These are phyloP conservation scores for Poeciliopsis prolifica DNA, from an alignment of 2,113 vertebrate species.

Conservation along the genomic window DNA sequence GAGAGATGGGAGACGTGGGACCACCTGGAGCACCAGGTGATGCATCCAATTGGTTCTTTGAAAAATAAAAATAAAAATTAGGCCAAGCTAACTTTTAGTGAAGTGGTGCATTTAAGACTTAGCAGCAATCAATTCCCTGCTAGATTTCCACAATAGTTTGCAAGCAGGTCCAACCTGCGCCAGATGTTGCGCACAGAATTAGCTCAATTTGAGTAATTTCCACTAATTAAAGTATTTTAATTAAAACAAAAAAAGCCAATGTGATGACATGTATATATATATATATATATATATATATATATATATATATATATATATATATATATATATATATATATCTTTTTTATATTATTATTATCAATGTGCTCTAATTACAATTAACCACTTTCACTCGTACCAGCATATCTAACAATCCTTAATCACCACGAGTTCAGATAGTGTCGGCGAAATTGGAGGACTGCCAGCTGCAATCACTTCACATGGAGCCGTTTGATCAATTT, in stretches of 20 bases:
- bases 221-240: slow-evolving; percentile 19
- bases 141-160: not conserved
- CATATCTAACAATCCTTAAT: slow-evolving; percentile 18
- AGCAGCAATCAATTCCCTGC: not conserved
- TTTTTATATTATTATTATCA: not conserved
- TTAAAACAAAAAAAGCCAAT: slow-evolving; percentile 4
- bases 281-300: no score
- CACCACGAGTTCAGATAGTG: slow-evolving; percentile 21
- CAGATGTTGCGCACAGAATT: slow-evolving; percentile 4
- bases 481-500: slow-evolving; percentile 1
- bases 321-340: no score
- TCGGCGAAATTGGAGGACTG: slow-evolving; percentile 24
- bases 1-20: slow-evolving; percentile 90
- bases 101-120: not conserved
- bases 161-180: not conserved
- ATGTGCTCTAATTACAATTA: slow-evolving; percentile 20
- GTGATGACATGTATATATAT: slow-evolving; percentile 1
- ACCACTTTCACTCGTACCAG: slow-evolving; percentile 23
- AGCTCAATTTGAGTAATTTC: not conserved
- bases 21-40: slow-evolving; percentile 91
- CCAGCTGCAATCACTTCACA: slow-evolving; percentile 20
- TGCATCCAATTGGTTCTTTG: not conserved
- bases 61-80: not conserved
- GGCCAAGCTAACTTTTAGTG: not conserved
- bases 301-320: no score